A percentile compares a stretch with the other conserved stretches of the same genome.
phyloP scores from a whole-genome alignment of 2,113 vertebrate species.

The Puntigrus tetrazona region DNA sequence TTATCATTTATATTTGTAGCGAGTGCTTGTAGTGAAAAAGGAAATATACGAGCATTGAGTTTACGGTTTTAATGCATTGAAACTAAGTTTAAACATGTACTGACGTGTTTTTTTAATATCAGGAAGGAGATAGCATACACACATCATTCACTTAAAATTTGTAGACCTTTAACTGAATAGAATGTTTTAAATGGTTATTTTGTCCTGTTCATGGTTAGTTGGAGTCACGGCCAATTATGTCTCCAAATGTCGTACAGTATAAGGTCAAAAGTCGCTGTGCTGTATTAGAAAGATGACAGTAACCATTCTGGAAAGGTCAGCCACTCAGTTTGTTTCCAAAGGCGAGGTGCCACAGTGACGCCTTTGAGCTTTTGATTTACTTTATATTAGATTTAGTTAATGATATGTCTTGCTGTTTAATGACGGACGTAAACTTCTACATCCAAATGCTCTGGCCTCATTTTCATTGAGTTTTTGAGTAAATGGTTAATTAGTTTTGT shows the following conservation, averaged over 20 bases:
- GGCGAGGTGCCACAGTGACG: background rate
- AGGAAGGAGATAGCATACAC: background rate
- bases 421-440: background rate
- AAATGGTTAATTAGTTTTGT: background rate
- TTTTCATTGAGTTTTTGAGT: background rate
- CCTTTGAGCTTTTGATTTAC: conserved; percentile 18
- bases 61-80: background rate
- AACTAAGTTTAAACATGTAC: background rate
- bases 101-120: background rate
- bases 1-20: background rate
- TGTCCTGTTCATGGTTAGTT: conserved; percentile 26
- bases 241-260: conserved; percentile 29
- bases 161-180: conserved; percentile 26
- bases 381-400: conserved; percentile 12
- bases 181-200: conserved; percentile 20
- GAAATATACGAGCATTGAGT: background rate
- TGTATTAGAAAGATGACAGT: conserved; percentile 48
- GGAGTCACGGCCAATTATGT: conserved; percentile 45
- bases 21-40: background rate
- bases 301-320: conserved; percentile 57
- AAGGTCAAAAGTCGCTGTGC: conserved; percentile 54
- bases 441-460: background rate
- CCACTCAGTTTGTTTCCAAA: conserved; percentile 24
- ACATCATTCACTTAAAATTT: background rate
- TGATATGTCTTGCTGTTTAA: background rate